Evolutionary conservation across 2,797 vertebrate genomes (phyloP).

Genomic region (Thunnus albacares): DNA sequence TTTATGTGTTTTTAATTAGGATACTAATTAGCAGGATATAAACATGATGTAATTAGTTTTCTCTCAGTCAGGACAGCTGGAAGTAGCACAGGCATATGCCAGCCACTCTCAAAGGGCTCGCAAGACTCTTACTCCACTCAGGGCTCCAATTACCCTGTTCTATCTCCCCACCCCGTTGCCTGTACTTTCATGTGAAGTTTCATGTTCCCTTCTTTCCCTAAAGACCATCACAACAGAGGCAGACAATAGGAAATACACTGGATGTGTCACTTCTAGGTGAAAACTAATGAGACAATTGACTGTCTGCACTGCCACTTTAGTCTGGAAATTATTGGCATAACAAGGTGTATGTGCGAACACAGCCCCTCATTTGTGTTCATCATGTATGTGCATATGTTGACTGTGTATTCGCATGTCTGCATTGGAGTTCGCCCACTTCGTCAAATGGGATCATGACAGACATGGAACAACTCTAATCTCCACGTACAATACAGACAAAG

Average conservation of each 20-base stretch:
- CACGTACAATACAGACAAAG: conserved; percentile 22
- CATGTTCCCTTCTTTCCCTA: conserved; percentile 20
- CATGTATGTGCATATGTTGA: not conserved
- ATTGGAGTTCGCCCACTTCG: not conserved
- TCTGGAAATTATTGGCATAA: not conserved
- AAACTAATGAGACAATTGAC: conserved; percentile 19
- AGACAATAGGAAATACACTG: conserved; percentile 9
- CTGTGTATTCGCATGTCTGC: not conserved
- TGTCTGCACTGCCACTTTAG: not conserved
- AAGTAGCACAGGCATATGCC: conserved; percentile 70
- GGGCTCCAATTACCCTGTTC: conserved; percentile 76
- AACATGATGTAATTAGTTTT: conserved; percentile 79
- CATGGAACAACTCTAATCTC: conserved; percentile 37
- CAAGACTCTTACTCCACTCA: conserved; percentile 61
- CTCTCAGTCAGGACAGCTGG: conserved; percentile 71
- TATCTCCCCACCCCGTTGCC: conserved; percentile 41
- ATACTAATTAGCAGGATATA: conserved; percentile 76
- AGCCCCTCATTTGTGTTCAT: not conserved
- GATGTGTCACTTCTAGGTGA: conserved; percentile 20
- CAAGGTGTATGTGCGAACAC: not conserved
- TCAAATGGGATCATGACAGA: conserved; percentile 30
- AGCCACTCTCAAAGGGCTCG: conserved; percentile 62
- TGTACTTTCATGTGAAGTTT: conserved; percentile 31
- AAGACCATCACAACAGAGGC: conserved; percentile 43
- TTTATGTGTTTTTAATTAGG: conserved; percentile 72